Evolutionary conservation across 2,888 invertebrate species (phyloP).

Genomic region (Microplitis deprimator): DNA sequence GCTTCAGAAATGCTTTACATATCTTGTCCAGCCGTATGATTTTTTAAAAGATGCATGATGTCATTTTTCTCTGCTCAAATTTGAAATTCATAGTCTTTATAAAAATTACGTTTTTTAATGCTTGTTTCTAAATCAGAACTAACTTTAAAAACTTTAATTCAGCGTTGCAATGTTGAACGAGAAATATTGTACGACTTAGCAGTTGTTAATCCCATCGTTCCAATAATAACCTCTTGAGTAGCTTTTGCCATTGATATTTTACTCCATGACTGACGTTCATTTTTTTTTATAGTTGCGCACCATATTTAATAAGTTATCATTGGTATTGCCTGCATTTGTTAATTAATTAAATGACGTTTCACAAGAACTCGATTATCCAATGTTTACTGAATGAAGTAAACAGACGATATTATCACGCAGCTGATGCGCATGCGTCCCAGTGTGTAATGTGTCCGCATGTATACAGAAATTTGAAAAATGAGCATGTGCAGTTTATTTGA

Average conservation of each 20-base stretch:
- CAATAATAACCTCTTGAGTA: neutral
- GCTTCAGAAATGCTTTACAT: conserved; percentile 16
- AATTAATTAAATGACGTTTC: neutral
- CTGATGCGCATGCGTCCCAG: neutral
- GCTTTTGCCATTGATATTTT: neutral
- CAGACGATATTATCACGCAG: neutral
- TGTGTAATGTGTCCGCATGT: neutral
- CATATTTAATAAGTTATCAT: neutral
- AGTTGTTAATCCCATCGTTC: neutral
- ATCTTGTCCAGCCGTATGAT: conserved; percentile 20
- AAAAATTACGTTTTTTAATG: neutral
- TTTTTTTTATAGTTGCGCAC: neutral
- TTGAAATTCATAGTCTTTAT: neutral
- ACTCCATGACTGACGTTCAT: neutral
- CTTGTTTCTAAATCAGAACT: neutral
- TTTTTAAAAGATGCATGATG: neutral
- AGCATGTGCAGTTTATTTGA: neutral
- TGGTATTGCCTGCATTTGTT: neutral
- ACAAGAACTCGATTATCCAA: neutral
- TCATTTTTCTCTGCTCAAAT: conserved; percentile 46
- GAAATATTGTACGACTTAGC: neutral
- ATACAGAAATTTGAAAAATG: neutral
- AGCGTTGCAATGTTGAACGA: neutral
- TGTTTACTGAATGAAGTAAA: neutral
- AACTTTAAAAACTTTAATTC: neutral